These are phyloP conservation scores for Syngnathus floridae DNA, from an alignment of 2,113 vertebrate genomes.

Conservation along the genomic window DNA sequence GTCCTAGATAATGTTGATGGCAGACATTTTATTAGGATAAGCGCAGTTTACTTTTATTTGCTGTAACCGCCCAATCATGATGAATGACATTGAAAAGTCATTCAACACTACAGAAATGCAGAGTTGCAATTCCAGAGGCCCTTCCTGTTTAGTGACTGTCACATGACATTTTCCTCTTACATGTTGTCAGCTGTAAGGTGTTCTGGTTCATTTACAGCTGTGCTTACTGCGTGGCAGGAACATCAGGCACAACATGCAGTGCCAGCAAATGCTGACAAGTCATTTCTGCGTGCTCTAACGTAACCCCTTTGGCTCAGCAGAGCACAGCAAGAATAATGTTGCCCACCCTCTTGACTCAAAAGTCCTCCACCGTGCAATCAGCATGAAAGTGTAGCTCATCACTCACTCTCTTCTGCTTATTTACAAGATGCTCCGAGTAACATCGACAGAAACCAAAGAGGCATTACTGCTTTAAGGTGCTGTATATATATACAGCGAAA, in stretches of 20 bases:
- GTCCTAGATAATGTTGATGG: not conserved
- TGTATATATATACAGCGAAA: not conserved
- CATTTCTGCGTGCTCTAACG: slow-evolving; percentile 43
- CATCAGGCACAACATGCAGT: slow-evolving; percentile 14
- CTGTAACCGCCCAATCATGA: not conserved
- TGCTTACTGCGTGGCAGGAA: slow-evolving; percentile 4
- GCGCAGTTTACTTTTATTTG: not conserved
- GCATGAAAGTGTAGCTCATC: slow-evolving; percentile 21
- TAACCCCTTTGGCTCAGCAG: slow-evolving; percentile 47
- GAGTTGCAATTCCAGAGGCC: not conserved
- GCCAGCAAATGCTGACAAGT: slow-evolving; percentile 42
- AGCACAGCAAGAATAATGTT: slow-evolving; percentile 25
- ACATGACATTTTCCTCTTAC: slow-evolving; percentile 23
- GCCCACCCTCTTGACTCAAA: slow-evolving; percentile 20
- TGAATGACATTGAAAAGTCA: not conserved
- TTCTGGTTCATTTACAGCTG: slow-evolving; percentile 40
- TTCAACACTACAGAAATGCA: not conserved
- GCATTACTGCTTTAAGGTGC: slow-evolving; percentile 6
- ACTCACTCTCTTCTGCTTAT: slow-evolving; percentile 13
- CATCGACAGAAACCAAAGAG: slow-evolving; percentile 26
- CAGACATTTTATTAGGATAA: not conserved
- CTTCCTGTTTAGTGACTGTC: slow-evolving; percentile 6
- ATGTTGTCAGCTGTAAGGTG: slow-evolving; percentile 16
- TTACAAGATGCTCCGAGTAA: slow-evolving; percentile 7
- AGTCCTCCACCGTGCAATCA: slow-evolving; percentile 15